Evolutionary conservation across 2,113 vertebrate genomes (phyloP).

Genomic region (Erythrocercus mccallii): DNA sequence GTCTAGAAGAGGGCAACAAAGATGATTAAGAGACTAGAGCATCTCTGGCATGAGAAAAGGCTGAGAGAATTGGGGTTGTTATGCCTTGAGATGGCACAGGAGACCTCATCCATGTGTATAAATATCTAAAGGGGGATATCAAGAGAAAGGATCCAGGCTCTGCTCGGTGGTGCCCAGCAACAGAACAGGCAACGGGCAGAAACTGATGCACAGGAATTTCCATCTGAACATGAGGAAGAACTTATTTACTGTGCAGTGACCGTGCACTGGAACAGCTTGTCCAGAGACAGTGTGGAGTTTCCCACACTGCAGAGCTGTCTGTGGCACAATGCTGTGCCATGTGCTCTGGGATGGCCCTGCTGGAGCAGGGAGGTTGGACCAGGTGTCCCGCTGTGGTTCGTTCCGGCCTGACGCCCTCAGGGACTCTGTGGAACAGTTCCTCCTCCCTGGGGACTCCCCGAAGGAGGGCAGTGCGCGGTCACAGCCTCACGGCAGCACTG

Average conservation of each 20-base stretch:
- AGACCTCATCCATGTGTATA: not conserved
- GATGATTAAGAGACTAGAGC: not conserved
- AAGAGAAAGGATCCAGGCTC: not conserved
- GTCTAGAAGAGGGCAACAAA: not conserved
- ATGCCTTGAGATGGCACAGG: not conserved
- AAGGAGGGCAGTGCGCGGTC: not conserved
- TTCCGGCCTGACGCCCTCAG: not conserved
- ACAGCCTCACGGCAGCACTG: not conserved
- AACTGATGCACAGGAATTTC: not conserved
- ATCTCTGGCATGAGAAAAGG: not conserved
- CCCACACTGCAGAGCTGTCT: not conserved
- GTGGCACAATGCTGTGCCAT: accelerated
- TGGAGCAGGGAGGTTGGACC: not conserved
- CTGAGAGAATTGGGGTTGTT: not conserved
- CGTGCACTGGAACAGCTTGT: not conserved
- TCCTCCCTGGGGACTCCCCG: too few relatives aligned
- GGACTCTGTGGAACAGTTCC: accelerated
- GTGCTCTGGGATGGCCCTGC: not conserved
- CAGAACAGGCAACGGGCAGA: not conserved
- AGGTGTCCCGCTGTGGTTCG: not conserved
- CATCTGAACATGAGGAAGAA: not conserved
- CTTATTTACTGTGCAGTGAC: not conserved
- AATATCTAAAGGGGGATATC: not conserved
- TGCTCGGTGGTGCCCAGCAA: not conserved
- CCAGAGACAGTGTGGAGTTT: not conserved